phyloP scores from a whole-genome alignment of 2,797 vertebrate genomes.

The Acrocephalus scirpaceus region DNA sequence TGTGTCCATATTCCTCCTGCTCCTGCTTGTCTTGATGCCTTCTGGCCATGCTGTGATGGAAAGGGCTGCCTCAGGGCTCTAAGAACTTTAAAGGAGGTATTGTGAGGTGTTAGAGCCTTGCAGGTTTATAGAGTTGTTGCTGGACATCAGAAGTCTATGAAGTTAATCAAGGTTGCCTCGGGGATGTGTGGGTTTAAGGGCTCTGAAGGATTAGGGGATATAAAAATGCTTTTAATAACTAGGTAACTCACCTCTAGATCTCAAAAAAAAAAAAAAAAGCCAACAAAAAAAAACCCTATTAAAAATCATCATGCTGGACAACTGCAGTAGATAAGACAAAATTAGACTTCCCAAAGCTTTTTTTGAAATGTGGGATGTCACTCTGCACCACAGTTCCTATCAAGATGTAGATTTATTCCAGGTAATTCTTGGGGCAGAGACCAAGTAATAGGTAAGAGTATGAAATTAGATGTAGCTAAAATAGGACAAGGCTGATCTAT shows the following conservation, averaged over 20 bases:
- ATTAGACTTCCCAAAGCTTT: neutral
- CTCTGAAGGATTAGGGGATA: neutral
- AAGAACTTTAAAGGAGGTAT: neutral
- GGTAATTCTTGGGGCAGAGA: neutral
- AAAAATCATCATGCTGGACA: neutral
- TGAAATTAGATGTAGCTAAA: neutral
- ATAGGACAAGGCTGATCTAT: neutral
- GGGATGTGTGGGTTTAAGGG: neutral
- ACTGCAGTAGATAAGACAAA: neutral
- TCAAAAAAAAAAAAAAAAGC: neutral
- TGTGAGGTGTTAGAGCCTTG: neutral
- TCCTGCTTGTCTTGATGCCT: neutral
- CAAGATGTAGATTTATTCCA: neutral
- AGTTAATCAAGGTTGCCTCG: neutral
- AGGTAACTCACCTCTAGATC: neutral
- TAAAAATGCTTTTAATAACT: constrained; percentile 18
- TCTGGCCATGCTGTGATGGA: neutral
- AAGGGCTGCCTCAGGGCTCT: neutral
- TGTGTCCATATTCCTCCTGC: neutral
- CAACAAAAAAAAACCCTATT: neutral
- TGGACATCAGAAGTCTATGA: neutral
- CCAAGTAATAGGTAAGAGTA: neutral
- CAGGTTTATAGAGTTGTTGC: neutral
- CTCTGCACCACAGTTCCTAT: neutral
- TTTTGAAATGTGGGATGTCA: neutral